phyloP scores from a whole-genome alignment of 2,797 vertebrate species.

The Galaxias olidus region DNA sequence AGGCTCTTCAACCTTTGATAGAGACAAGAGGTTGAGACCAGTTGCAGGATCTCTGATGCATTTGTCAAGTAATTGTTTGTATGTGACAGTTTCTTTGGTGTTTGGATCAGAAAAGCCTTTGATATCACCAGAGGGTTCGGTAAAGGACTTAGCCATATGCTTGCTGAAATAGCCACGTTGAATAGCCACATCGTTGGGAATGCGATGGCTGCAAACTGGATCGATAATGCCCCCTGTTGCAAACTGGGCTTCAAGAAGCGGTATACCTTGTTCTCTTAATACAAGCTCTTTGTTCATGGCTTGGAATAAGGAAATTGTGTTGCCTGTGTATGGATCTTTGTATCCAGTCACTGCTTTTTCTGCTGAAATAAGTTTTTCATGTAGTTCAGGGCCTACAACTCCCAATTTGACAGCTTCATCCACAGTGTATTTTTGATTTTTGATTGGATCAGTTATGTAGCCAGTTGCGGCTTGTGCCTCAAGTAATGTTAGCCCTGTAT shows the following conservation, averaged over 20 bases:
- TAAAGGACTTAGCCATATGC: constrained; percentile 76
- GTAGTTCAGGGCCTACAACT: constrained; percentile 89
- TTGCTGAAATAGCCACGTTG: constrained; percentile 79
- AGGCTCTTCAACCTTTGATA: constrained; percentile 78
- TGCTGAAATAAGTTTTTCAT: constrained; percentile 90
- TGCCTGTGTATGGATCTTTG: constrained; percentile 90
- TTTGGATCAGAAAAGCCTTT: constrained; percentile 87
- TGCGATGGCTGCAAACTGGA: constrained; percentile 87
- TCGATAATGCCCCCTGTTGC: constrained; percentile 90
- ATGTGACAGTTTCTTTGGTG: constrained; percentile 81
- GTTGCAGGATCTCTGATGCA: constrained; percentile 82
- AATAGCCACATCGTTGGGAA: constrained; percentile 87
- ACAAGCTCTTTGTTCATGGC: constrained; percentile 94
- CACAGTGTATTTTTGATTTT: constrained; percentile 84
- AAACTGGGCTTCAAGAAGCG: constrained; percentile 91
- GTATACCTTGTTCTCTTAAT: constrained; percentile 82
- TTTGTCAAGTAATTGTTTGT: constrained; percentile 79
- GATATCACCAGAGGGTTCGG: constrained; percentile 74
- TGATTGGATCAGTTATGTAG: constrained; percentile 86
- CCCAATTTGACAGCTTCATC: constrained; percentile 90
- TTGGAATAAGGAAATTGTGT: constrained; percentile 91
- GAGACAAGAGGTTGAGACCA: constrained; percentile 78
- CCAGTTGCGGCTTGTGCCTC: constrained; percentile 95
- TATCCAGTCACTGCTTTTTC: constrained; percentile 95
- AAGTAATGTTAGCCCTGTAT: constrained; percentile 83